These are phyloP conservation scores for Porphyrio hochstetteri DNA, from an alignment of 2,113 vertebrate genomes.

Conservation along the genomic window DNA sequence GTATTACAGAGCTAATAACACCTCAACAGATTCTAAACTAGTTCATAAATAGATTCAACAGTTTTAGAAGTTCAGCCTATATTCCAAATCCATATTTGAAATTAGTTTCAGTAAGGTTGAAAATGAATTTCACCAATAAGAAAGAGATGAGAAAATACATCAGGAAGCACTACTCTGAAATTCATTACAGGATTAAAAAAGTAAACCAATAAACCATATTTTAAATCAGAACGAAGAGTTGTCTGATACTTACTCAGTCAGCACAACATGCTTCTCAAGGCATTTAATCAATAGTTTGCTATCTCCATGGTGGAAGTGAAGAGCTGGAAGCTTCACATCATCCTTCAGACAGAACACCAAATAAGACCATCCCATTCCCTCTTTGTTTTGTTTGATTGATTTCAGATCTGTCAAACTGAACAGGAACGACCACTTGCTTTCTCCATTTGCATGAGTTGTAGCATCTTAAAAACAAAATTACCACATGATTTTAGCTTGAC, in stretches of 20 bases:
- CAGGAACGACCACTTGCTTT: constrained; percentile 89
- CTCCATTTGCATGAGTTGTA: constrained; percentile 75
- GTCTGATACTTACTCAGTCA: constrained; percentile 87
- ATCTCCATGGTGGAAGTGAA: constrained; percentile 95
- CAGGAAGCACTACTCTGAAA: background rate
- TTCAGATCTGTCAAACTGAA: constrained; percentile 89
- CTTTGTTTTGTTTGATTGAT: constrained; percentile 87
- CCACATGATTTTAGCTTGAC: constrained; percentile 42
- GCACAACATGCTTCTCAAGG: constrained; percentile 85
- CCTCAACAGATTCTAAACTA: background rate
- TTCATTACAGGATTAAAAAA: background rate
- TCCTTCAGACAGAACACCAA: constrained; percentile 89
- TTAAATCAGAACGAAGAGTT: constrained; percentile 10
- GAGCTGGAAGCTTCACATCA: constrained; percentile 82
- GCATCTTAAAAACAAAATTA: constrained; percentile 78
- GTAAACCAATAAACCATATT: background rate
- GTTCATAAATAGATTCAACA: background rate
- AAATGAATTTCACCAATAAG: background rate
- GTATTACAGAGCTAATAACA: rapidly evolving
- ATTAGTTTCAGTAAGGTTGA: background rate
- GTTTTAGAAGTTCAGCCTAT: background rate
- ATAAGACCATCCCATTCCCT: constrained; percentile 90
- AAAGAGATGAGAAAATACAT: background rate
- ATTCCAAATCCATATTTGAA: background rate
- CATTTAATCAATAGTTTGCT: constrained; percentile 86